Evolutionary conservation across 1,140 invertebrate species (phyloP).

Genomic region (Nasonia vitripennis): DNA sequence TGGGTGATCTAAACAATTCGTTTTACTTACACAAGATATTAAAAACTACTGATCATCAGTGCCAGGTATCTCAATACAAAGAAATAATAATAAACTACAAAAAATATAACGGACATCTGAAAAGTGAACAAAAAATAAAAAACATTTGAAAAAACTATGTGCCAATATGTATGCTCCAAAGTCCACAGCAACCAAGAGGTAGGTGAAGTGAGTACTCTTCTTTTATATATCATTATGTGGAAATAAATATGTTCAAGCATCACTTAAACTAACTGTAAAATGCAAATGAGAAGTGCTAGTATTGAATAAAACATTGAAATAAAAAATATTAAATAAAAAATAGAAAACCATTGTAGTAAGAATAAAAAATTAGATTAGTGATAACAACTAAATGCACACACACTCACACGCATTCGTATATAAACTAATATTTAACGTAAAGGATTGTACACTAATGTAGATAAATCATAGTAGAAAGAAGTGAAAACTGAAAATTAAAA

Average conservation of each 20-base stretch:
- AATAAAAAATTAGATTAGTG: slow-evolving; percentile 23
- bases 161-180: slow-evolving; percentile 38
- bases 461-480: slow-evolving; percentile 26
- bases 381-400: slow-evolving; percentile 26
- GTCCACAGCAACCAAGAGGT: slow-evolving; percentile 44
- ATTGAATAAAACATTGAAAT: slow-evolving; percentile 55
- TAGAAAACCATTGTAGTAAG: slow-evolving; percentile 42
- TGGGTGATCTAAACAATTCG: slow-evolving; percentile 20
- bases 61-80: slow-evolving; percentile 56
- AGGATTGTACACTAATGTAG: slow-evolving; percentile 25
- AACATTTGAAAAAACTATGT: slow-evolving; percentile 34
- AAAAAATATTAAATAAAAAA: slow-evolving; percentile 57
- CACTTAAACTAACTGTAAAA: slow-evolving; percentile 41
- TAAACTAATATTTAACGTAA: slow-evolving; percentile 21
- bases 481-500: slow-evolving; percentile 55
- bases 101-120: slow-evolving; percentile 65
- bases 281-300: slow-evolving; percentile 59
- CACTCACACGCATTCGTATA: slow-evolving; percentile 32
- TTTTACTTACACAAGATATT: slow-evolving; percentile 50
- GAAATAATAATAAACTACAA: slow-evolving; percentile 65
- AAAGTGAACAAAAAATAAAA: slow-evolving; percentile 59
- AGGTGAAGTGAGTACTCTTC: slow-evolving; percentile 39
- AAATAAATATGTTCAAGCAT: slow-evolving; percentile 19
- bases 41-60: slow-evolving; percentile 56
- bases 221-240: slow-evolving; percentile 7